These are phyloP conservation scores for Willowsia nigromaculata DNA, from an alignment of 2,888 invertebrate genomes.

Conservation along the genomic window DNA sequence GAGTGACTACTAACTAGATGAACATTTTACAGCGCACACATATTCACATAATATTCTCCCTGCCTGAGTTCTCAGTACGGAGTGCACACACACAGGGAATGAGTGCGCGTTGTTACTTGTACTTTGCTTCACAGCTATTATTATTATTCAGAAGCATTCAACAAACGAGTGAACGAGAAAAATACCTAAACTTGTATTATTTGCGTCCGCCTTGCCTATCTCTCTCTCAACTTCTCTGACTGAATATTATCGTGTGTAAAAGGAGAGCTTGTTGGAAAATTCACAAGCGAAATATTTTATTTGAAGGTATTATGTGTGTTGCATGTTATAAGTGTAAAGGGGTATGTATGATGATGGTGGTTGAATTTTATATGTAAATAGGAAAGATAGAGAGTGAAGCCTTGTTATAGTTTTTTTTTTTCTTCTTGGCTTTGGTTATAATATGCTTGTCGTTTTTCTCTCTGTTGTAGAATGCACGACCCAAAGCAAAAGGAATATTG, in stretches of 20 bases:
- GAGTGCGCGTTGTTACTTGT: constrained; percentile 54
- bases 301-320: constrained; percentile 35
- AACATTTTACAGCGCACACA: constrained; percentile 67
- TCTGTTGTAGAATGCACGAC: neutral
- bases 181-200: constrained; percentile 57
- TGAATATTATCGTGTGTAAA: neutral
- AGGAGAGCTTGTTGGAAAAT: constrained; percentile 55
- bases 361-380: constrained; percentile 19
- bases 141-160: constrained; percentile 63
- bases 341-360: neutral
- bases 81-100: constrained; percentile 42
- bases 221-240: constrained; percentile 31
- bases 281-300: constrained; percentile 70
- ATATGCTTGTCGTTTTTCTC: neutral
- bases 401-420: constrained; percentile 56
- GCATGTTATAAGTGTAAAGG: neutral
- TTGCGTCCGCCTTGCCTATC: constrained; percentile 36
- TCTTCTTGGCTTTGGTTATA: constrained; percentile 29
- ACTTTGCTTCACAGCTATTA: too few species aligned
- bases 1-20: constrained; percentile 72
- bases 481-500: constrained; percentile 48
- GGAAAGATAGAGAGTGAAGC: constrained; percentile 11
- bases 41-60: constrained; percentile 57
- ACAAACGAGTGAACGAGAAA: constrained; percentile 64
- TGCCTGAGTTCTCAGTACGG: neutral